Evolutionary conservation across 2,113 vertebrate genomes (phyloP).

Genomic region (Halcyon malimbica): DNA sequence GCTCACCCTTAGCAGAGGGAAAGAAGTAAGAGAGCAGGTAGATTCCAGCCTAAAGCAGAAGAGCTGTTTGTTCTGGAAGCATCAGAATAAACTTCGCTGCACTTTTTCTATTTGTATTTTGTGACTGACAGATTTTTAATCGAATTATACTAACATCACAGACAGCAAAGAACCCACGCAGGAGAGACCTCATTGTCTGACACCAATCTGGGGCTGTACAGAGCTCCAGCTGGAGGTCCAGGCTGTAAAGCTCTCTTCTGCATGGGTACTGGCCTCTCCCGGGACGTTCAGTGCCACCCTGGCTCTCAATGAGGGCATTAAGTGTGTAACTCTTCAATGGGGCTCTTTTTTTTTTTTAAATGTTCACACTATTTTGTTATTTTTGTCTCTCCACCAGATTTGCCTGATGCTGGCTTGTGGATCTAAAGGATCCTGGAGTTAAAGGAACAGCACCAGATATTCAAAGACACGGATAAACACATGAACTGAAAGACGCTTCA

Average conservation of each 20-base stretch:
- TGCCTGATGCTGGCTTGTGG: not conserved
- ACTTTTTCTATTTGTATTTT: not conserved
- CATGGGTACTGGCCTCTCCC: not conserved
- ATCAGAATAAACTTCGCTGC: not conserved
- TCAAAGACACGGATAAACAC: not conserved
- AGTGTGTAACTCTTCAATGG: not conserved
- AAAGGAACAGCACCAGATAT: not conserved
- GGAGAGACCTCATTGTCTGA: not conserved
- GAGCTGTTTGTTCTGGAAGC: not conserved
- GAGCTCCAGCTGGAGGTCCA: not conserved
- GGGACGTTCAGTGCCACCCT: not conserved
- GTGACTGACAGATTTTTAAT: not conserved
- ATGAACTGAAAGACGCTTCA: not conserved
- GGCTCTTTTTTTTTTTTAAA: not conserved
- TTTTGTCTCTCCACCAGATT: not conserved
- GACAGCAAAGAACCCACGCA: accelerated
- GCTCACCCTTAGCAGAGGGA: not conserved
- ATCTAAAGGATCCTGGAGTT: not conserved
- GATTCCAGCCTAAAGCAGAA: not conserved
- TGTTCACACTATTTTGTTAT: not conserved
- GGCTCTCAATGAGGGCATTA: not conserved
- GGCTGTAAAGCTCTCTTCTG: not conserved
- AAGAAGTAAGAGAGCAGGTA: not conserved
- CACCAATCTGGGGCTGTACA: accelerated
- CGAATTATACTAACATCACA: not conserved